Evolutionary conservation across 2,113 vertebrate genomes (phyloP).

Genomic region (Suricata suricatta): DNA sequence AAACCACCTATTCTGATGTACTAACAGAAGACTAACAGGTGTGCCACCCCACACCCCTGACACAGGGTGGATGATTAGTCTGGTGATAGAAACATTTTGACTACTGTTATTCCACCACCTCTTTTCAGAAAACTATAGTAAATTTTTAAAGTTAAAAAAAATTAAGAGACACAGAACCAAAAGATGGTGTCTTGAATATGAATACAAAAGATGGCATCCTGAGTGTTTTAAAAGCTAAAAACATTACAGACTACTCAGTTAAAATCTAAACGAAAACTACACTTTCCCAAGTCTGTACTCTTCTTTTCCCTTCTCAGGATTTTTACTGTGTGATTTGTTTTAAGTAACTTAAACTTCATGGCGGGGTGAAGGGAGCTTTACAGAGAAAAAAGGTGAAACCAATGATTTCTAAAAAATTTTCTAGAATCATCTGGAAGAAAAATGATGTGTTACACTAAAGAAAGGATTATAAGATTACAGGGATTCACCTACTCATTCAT

Average conservation of each 20-base stretch:
- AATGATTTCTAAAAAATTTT: constrained; percentile 48
- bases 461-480: background rate
- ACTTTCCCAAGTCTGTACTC: background rate
- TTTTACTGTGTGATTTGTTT: constrained; percentile 1
- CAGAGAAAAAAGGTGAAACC: background rate
- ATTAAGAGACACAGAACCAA: constrained; percentile 12
- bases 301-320: background rate
- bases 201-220: background rate
- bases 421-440: constrained; percentile 17
- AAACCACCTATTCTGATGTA: background rate
- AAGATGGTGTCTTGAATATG: background rate
- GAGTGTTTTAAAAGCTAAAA: background rate
- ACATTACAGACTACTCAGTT: background rate
- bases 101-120: background rate
- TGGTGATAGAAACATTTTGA: background rate
- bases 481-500: background rate
- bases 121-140: background rate
- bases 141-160: constrained; percentile 33
- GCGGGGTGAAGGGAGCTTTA: background rate
- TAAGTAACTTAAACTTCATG: constrained; percentile 7
- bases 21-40: background rate
- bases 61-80: background rate
- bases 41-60: background rate
- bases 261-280: constrained; percentile 32
- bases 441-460: background rate